Evolutionary conservation across 2,113 vertebrate genomes (phyloP).

Genomic region (Clinocottus analis): DNA sequence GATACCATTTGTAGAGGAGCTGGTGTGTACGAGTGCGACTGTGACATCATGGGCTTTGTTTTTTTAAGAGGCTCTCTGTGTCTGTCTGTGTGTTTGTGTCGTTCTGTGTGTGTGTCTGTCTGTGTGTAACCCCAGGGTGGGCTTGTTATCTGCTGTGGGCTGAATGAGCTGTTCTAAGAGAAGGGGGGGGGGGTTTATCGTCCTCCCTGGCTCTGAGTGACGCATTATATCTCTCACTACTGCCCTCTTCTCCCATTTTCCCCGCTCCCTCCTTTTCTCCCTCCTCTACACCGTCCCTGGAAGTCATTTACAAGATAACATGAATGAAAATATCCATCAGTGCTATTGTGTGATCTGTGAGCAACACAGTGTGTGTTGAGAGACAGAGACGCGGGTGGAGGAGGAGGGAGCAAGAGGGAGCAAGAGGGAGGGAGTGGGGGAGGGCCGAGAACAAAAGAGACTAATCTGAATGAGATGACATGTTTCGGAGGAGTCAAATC

Average conservation of each 20-base stretch:
- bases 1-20: conserved; percentile 76
- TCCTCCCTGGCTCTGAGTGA: conserved; percentile 65
- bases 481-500: conserved; percentile 81
- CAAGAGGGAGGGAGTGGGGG: neutral
- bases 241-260: conserved; percentile 56
- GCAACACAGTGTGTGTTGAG: conserved; percentile 59
- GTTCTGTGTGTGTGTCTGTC: conserved; percentile 18
- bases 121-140: conserved; percentile 67
- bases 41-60: conserved; percentile 78
- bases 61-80: conserved; percentile 47
- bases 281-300: conserved; percentile 70
- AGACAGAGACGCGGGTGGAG: conserved; percentile 24
- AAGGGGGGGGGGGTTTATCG: conserved; percentile 57
- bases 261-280: conserved; percentile 38
- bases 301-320: conserved; percentile 86
- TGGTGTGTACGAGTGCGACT: conserved; percentile 64
- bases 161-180: conserved; percentile 75
- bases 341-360: conserved; percentile 75
- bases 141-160: conserved; percentile 74
- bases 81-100: conserved; percentile 19
- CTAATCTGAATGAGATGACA: conserved; percentile 84
- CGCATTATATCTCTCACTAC: conserved; percentile 73
- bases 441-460: conserved; percentile 81
- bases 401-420: conserved; percentile 21
- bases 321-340: conserved; percentile 84